Evolutionary conservation across 2,113 vertebrate genomes (phyloP).

Genomic region (Marcusenius ussheri): DNA sequence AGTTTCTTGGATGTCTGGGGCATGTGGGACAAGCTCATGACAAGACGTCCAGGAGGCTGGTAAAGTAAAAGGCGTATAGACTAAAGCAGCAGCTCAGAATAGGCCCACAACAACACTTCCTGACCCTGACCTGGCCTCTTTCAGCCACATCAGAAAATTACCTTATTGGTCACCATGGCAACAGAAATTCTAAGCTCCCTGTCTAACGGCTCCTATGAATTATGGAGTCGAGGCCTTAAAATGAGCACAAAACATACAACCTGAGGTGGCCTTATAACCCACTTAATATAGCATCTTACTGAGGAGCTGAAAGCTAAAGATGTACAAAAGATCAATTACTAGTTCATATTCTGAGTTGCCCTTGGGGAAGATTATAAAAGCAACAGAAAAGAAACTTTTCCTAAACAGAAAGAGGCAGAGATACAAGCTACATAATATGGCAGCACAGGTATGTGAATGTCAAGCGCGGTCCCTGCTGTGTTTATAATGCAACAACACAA

Average conservation of each 20-base stretch:
- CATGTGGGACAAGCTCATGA: constrained; percentile 30
- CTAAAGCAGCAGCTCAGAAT: constrained; percentile 17
- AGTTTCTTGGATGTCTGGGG: constrained; percentile 60
- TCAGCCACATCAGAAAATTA: constrained; percentile 40
- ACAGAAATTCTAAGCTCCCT: neutral
- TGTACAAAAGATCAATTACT: neutral
- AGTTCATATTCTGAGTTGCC: neutral
- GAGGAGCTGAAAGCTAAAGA: neutral
- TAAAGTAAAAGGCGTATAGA: constrained; percentile 24
- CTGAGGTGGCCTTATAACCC: neutral
- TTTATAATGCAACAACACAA: neutral
- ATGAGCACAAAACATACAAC: neutral
- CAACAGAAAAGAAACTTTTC: neutral
- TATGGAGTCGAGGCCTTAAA: neutral
- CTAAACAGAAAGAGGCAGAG: neutral
- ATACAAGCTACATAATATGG: neutral
- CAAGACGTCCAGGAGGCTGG: constrained; percentile 48
- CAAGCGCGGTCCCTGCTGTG: neutral
- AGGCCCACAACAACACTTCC: constrained; percentile 35
- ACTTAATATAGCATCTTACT: neutral
- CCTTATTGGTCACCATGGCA: neutral
- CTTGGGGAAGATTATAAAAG: neutral
- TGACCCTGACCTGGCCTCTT: constrained; percentile 38
- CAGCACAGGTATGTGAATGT: neutral
- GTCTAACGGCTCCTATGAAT: neutral